Evolutionary conservation across 2,113 vertebrate genomes (phyloP).

Genomic region (Pteruthius melanotis): DNA sequence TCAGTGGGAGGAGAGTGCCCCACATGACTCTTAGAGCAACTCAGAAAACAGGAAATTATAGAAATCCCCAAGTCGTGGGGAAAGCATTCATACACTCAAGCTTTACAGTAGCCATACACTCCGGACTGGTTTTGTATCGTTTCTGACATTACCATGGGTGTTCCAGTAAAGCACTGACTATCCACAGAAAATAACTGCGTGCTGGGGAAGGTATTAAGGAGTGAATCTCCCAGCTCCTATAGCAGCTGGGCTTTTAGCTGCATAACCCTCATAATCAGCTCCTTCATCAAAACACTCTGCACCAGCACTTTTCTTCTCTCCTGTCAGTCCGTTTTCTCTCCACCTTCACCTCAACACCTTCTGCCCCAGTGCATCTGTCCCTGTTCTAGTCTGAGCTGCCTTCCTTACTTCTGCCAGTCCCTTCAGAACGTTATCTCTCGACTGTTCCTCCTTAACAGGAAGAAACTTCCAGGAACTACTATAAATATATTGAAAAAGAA

Average conservation of each 20-base stretch:
- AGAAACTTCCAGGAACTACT: background rate
- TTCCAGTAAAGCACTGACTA: background rate
- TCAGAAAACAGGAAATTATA: background rate
- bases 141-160: fast-evolving
- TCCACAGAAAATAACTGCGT: background rate
- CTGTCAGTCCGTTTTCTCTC: fast-evolving
- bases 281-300: background rate
- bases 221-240: background rate
- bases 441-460: background rate
- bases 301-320: no score
- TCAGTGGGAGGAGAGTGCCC: background rate
- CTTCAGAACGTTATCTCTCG: background rate
- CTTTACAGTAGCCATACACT: background rate
- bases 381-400: background rate
- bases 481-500: background rate
- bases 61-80: background rate
- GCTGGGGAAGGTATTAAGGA: background rate
- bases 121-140: no score
- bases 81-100: fast-evolving
- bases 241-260: background rate
- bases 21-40: background rate
- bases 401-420: background rate
- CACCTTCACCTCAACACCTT: background rate
- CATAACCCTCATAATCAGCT: background rate
- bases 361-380: background rate